Conservation (phyloP, 2,113 vertebrate genomes). For the Toxotes chatareus region DNA sequence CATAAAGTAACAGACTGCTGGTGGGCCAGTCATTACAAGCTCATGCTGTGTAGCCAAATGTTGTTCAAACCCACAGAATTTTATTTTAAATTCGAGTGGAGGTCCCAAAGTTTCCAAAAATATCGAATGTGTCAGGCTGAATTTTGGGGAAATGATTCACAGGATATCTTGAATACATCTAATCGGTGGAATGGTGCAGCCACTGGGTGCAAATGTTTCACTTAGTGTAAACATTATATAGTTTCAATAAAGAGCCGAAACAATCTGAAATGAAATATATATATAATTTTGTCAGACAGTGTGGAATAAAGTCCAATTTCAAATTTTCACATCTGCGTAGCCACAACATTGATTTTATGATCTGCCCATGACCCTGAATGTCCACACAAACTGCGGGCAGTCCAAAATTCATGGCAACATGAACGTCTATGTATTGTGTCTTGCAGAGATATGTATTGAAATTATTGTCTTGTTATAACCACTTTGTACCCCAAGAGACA, state of each 20-base stretch:
- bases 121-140: background rate
- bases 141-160: background rate
- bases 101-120: background rate
- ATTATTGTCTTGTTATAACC: too few relatives aligned
- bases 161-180: background rate
- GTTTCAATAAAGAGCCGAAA: background rate
- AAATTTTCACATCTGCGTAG: background rate
- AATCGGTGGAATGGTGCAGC: background rate
- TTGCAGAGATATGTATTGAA: too few relatives aligned
- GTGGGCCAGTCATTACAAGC: slow-evolving; percentile 25
- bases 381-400: background rate
- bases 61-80: slow-evolving; percentile 42
- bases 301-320: background rate
- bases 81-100: slow-evolving; percentile 31
- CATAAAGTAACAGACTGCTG: slow-evolving; percentile 47
- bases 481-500: too few relatives aligned
- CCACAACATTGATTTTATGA: background rate
- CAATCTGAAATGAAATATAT: background rate
- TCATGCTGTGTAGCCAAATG: slow-evolving; percentile 54
- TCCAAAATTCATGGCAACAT: background rate
- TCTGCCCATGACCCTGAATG: background rate
- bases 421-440: too few relatives aligned
- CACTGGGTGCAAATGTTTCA: background rate
- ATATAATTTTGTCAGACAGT: background rate
- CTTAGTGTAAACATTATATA: background rate